Conservation (phyloP, 2,888 invertebrate genomes). For the Thysanoteuthis rhombus region DNA sequence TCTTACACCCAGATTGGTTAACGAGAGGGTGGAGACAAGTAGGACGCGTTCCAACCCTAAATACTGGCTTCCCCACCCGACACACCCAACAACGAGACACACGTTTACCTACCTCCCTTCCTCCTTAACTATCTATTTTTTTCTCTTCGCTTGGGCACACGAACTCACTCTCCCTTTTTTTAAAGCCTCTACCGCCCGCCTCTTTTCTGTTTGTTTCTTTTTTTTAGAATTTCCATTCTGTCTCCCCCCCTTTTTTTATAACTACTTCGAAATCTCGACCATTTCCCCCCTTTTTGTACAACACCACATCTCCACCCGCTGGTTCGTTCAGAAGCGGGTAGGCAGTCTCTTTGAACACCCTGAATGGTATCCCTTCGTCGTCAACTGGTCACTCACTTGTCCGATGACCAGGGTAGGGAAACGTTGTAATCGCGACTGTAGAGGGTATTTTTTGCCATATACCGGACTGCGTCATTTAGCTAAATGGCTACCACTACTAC, state of each 20-base stretch:
- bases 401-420: background rate
- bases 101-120: background rate
- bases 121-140: slow-evolving; percentile 17
- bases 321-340: background rate
- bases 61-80: background rate
- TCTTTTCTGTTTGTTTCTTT: background rate
- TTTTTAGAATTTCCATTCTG: slow-evolving; percentile 26
- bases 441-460: background rate
- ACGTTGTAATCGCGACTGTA: background rate
- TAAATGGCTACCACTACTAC: background rate
- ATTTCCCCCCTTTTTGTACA: background rate
- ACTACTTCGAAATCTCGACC: background rate
- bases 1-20: background rate
- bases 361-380: background rate
- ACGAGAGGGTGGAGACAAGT: background rate
- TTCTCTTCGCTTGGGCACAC: background rate
- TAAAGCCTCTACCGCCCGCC: background rate
- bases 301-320: background rate
- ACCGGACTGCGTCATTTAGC: background rate
- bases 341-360: background rate
- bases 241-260: slow-evolving; percentile 19
- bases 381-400: background rate
- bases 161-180: background rate
- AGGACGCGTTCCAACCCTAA: slow-evolving; percentile 12
- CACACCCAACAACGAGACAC: background rate